Evolutionary conservation across 2,113 vertebrate genomes (phyloP), one percentile per base, ranked within the genome.

Genomic region (Lepisosteus osseus): DNA sequence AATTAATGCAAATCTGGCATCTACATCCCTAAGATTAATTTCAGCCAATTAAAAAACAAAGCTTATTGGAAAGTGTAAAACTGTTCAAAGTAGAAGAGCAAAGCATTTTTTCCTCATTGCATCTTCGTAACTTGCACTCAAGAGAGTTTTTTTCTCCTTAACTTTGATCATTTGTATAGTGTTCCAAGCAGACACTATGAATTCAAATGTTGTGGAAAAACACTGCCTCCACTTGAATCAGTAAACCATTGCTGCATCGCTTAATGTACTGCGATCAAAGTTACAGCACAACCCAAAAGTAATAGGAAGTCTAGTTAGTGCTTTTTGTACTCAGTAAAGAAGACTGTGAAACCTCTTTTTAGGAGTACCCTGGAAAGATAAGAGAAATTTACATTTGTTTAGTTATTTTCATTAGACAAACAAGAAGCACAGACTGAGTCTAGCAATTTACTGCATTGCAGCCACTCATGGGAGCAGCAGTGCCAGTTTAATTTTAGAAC

Each of bases 1-100:
- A 98, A 98, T 98, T 96, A 98, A 98, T 98, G 96, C 95, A 99
- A 99, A 98, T 98, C 95, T 97, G 95, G 94, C 96, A 96, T 98
- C 95, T 97, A 97, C 95, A 98, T 98, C 95, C 95, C 95, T 97
- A 97, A 98, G 97, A 98, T 99, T 97, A 98, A 98, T 99, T 98
- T 97, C 95, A 93, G 77, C 94, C 95, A 97, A 98, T 97, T 97
- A 98, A 98, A 98, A 98, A 99, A 99, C 95, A 99, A 98, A 98
- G 96, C 95, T 89, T 90, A 94, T 96, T 96, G 93, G 92, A 95
- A 96, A 96, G 93, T 93, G 93, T 89, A 93, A 93, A 94, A 95
- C 89, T 95, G 92, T 95, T 95, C 90, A 96, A 96, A 97, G 90
- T 86, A 83, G 84, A 75, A 77, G 70, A 85, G 88, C 86, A 89